Evolutionary conservation across 2,113 vertebrate genomes (phyloP), one percentile per base, ranked within the genome.

Genomic region (Odocoileus virginianus): DNA sequence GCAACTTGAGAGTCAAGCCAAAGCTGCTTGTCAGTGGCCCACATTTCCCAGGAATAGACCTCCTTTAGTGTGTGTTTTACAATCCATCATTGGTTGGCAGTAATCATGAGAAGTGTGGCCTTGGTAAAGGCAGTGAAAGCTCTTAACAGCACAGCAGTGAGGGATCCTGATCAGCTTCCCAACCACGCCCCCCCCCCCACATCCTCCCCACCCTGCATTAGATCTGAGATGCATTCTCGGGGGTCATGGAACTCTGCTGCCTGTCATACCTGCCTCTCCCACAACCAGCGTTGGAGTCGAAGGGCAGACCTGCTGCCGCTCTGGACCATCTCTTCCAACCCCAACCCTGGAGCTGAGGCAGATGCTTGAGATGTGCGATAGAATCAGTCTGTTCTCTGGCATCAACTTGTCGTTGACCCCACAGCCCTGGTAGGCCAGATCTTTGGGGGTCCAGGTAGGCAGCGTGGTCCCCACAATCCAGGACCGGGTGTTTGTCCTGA

Each of bases 171-270:
- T 50, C 40, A 83, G 1, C 21, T 74, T 5, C 36, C 21, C 2
- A 45, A 1, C 47, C 16, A 3, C 10, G 33, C 11, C 61, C n/a
- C 82, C 17, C 17, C 36, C 36, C 36, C 17, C 21, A 3, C 55
- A 21, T 1, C 55, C 60, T n/a, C 67, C 7, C n/a, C 9, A 4
- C n/a, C 67, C 67, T 0, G 2, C 14, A 15, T 86, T 43, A 45
- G 8, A 14, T n/a, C 64, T 15, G 1, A 60, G 43, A 92, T 2
- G 25, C 5, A 33, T 89, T n/a, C 43, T 40, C 0, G 1, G 57
- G 50, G 55, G 43, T 50, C 6, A 33, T 2, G 55, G 36, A 61
- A n/a, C 30, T 47, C 55, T 45, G 28, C 16, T 36, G n/a, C 28
- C 19, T 16, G 14, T 55, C 11, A 16, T 12, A 54, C 9, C 27